These are phyloP conservation scores for Microctonus hyperodae DNA, from an alignment of 2,888 invertebrate species.

Conservation along the genomic window DNA sequence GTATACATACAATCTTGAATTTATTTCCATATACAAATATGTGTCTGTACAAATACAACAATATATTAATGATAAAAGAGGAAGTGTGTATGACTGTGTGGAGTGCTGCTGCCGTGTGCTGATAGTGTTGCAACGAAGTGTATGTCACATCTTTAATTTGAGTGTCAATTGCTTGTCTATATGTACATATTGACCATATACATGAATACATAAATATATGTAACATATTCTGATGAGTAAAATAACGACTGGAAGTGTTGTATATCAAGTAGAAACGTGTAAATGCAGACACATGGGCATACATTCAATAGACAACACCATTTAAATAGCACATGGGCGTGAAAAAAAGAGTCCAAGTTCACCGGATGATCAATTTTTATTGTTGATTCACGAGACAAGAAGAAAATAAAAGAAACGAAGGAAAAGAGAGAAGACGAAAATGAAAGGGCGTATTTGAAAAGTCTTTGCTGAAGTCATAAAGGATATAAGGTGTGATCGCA, in stretches of 20 bases:
- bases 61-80: neutral
- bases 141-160: slow-evolving; percentile 17
- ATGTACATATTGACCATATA: slow-evolving; percentile 19
- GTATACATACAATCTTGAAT: slow-evolving; percentile 13
- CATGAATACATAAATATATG: neutral
- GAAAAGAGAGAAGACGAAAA: neutral
- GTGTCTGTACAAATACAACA: neutral
- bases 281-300: neutral
- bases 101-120: neutral
- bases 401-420: neutral
- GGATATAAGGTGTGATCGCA: slow-evolving; percentile 16
- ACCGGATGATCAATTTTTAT: slow-evolving; percentile 6
- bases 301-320: neutral
- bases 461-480: neutral
- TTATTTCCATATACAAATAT: slow-evolving; percentile 20
- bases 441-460: slow-evolving; percentile 2
- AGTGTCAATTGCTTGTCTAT: slow-evolving; percentile 23
- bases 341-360: slow-evolving; percentile 28
- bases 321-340: slow-evolving; percentile 28
- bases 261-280: no score
- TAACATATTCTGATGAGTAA: slow-evolving; percentile 16
- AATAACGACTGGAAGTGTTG: neutral
- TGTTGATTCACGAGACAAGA: no score
- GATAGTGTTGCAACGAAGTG: neutral
- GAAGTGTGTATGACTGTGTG: slow-evolving; percentile 3